Conservation (phyloP, 2,113 vertebrate species). For the Hippolais icterina region DNA sequence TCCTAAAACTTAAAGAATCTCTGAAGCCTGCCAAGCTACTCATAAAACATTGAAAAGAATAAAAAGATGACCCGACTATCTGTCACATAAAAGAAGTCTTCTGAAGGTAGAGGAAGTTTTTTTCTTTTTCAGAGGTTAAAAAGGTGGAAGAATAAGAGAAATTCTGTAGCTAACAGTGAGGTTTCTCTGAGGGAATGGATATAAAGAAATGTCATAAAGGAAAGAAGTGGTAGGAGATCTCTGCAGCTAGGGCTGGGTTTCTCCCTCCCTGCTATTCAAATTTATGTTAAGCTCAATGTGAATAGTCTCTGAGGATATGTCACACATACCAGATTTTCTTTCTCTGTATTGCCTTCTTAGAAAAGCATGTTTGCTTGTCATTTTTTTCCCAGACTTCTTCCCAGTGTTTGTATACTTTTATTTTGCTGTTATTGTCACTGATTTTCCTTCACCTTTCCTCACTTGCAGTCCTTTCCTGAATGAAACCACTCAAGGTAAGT, state of each 20-base stretch:
- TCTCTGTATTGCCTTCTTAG: background rate
- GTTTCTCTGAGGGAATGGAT: background rate
- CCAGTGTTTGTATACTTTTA: background rate
- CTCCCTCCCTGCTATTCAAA: background rate
- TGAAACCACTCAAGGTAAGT: background rate
- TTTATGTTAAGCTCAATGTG: background rate
- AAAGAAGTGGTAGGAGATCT: background rate
- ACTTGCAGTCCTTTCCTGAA: background rate
- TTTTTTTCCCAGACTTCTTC: background rate
- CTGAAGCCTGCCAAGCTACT: conserved; percentile 9
- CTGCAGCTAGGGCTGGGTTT: background rate
- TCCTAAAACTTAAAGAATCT: conserved; percentile 17
- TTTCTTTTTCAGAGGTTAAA: background rate
- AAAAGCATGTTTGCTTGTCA: background rate
- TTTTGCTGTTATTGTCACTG: background rate
- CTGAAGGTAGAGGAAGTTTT: background rate
- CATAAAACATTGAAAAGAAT: conserved; percentile 31
- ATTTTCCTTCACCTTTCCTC: background rate
- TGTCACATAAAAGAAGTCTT: conserved; percentile 2
- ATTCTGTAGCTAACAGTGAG: background rate
- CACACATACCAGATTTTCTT: background rate
- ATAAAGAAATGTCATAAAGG: background rate
- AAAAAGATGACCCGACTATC: conserved; percentile 18
- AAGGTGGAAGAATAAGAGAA: background rate
- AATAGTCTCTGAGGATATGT: background rate